Base-by-base conservation (phyloP, 2,797 vertebrate species). In the Telmatherina bonti region DNA sequence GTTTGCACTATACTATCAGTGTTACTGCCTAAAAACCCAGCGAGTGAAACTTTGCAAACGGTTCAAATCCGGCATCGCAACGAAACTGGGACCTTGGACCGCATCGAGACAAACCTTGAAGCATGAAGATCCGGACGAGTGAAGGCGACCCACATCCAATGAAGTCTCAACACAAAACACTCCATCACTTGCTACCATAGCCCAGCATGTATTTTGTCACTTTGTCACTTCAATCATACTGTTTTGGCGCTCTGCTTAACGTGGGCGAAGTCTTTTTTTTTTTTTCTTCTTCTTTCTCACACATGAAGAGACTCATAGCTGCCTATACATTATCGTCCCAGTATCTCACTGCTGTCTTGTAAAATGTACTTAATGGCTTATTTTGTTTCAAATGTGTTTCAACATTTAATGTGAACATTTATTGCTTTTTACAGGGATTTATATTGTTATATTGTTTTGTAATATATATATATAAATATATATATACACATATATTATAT, bases 1-100 rank as follows among this genome's bases (percentile, higher is more conserved):
- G 95, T 97, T 99, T 99, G 97, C 97, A 99, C 97, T 98, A 94
- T 87, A 96, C 95, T 96, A 96, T 98, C 98, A 99, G 98, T 99
- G 98, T 99, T 99, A 99, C 97, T 97, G 97, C 96, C 97, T 96
- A 95, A 94, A 77, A 94, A 77, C 95, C 89, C 91, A 86, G 78
- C 71, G 82, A 88, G 78, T 74, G 79, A 68, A 72, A 71, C 31
- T 62, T 38, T 56, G 64, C 62, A 63, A 49, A 90, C 78, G 83
- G 41, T 91, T 88, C 82, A 92, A 87, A 64, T 83, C 79, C 91
- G 93, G 93, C 93, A 84, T 87, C 94, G 83, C 81, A 90, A 92
- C 92, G 93, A 92, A 53, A 93, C 33, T 92, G 91, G 87, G 82
- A 85, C 85, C 75, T 73, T 70, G 81, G 84, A 88, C 81, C 57